phyloP scores from a whole-genome alignment of 2,888 invertebrate species.

The Itoplectis maculator region DNA sequence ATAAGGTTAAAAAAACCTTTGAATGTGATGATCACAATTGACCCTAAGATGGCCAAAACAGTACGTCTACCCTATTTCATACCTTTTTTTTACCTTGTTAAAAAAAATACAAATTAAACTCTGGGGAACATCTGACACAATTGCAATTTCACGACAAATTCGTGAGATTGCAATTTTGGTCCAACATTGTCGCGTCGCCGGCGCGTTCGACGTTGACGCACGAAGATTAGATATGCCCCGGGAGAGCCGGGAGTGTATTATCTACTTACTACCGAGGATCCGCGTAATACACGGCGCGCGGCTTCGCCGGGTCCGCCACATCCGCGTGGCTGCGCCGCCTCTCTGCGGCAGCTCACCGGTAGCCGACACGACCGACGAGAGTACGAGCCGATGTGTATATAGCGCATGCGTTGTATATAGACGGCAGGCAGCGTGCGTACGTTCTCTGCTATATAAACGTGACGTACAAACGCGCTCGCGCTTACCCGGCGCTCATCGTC shows the following conservation, averaged over 20 bases:
- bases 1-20: too few species aligned
- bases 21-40: too few species aligned
- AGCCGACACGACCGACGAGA: constrained; percentile 22
- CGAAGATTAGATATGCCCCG: constrained; percentile 15
- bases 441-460: not conserved
- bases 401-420: too few species aligned
- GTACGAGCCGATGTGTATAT: constrained; percentile 1
- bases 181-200: not conserved
- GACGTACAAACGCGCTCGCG: not conserved
- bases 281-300: not conserved
- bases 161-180: too few species aligned
- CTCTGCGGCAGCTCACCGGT: constrained; percentile 11
- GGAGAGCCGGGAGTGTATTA: constrained; percentile 45
- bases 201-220: not conserved
- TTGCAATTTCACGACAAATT: not conserved
- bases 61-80: too few species aligned
- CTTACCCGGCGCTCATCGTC: constrained; percentile 21
- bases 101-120: too few species aligned
- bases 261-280: constrained; percentile 36
- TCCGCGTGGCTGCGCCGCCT: constrained; percentile 35
- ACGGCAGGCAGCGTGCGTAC: constrained; percentile 25
- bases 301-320: constrained; percentile 11
- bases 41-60: too few species aligned
- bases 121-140: too few species aligned
- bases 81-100: too few species aligned